Evolutionary conservation across 2,113 vertebrate genomes (phyloP).

Genomic region (Crypturellus undulatus): DNA sequence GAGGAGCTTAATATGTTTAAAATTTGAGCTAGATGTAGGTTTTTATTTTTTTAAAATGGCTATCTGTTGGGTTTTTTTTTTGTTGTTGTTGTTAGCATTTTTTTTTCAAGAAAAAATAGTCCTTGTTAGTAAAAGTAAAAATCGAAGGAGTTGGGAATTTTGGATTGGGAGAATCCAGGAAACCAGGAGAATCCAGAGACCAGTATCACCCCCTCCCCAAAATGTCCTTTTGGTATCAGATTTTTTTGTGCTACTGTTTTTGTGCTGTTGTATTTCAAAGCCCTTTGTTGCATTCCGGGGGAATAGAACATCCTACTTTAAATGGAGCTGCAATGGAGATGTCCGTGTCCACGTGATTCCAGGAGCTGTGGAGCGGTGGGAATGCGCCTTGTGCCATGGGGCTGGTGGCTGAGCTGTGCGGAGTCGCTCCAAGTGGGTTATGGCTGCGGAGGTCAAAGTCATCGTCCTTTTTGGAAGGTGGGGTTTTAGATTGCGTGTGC

Average conservation of each 20-base stretch:
- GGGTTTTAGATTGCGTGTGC: conserved; percentile 19
- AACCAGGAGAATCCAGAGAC: background rate
- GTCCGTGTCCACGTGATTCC: fast-evolving
- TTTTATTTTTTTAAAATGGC: background rate
- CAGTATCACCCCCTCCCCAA: background rate
- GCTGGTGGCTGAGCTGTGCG: fast-evolving
- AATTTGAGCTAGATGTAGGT: background rate
- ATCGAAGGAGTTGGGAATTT: background rate
- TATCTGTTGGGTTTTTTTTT: background rate
- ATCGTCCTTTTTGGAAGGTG: conserved; percentile 52
- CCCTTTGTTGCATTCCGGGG: background rate
- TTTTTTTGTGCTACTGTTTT: fast-evolving
- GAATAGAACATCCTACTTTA: background rate
- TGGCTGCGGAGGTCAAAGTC: conserved; percentile 50
- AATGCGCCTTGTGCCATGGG: fast-evolving
- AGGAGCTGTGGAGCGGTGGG: background rate
- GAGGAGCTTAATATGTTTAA: background rate
- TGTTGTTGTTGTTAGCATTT: background rate
- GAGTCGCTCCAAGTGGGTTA: background rate
- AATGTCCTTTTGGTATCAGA: background rate
- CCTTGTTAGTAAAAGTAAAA: background rate
- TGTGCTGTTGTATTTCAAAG: background rate
- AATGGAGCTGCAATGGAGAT: background rate
- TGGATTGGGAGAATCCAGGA: background rate
- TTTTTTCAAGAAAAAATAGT: background rate